Evolutionary conservation across 2,113 vertebrate genomes (phyloP), one percentile per base, ranked within the genome.

Genomic region (Echinops telfairi): DNA sequence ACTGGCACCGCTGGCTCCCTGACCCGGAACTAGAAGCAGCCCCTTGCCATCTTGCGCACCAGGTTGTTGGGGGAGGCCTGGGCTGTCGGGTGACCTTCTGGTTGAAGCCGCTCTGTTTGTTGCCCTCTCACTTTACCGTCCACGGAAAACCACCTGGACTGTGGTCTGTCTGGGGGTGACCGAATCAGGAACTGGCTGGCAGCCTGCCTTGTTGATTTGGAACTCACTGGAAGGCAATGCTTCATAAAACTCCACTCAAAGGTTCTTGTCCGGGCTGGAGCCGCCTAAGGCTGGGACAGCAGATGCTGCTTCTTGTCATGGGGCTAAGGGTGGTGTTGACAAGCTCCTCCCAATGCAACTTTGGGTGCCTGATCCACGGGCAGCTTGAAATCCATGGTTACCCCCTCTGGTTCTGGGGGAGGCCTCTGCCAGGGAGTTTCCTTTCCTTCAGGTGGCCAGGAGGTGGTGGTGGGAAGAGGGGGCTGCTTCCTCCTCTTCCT

Each of bases 291-390:
- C 6, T 11, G 11, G 33, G 98, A 99, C 91, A 99, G 93, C 97
- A 99, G 99, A 97, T 99, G 98, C 95, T 99, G 98, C 90, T 99
- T 99, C 96, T 99, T 99, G 95, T 99, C 99, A 99, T 99, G n/a
- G 99, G 99, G 86, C 99, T 99, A 81, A 99, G 99, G 97, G 99
- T 99, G 97, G 99, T 99, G 22, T 98, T 99, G 95, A 99, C 98
- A 95, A 99, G 99, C 90, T 40, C 40, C 40, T 40, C 40, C 47
- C 47, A 53, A 4, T 53, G 47, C 47, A 53, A 53, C 47, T 53
- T 14, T 2, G 47, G 12, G 10, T 53, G 10, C 47, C 47, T 99
- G 99, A 96, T 99, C 99, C 38, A 98, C 99, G 0, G 98, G 98
- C 12, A 98, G 99, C 98, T 99, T 98, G 97, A 99, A 99, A 97